A percentile compares a stretch with the other conserved stretches of the same genome.
Conservation (phyloP, 2,797 vertebrate species). For the Dendrocincla tyrannina region DNA sequence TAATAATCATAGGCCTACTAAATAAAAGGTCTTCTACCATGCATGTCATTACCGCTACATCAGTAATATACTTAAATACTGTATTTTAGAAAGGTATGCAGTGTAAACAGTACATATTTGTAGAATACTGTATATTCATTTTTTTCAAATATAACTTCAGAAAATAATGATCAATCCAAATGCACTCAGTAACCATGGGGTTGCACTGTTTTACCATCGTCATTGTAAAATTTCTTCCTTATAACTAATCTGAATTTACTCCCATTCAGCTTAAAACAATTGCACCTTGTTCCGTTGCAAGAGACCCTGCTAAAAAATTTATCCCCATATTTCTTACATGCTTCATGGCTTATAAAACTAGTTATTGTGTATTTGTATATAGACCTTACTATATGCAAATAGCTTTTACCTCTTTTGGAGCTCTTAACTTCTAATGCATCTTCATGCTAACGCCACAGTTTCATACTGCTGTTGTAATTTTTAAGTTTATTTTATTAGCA, state of each 20-base stretch:
- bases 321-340: background rate
- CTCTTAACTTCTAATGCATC: background rate
- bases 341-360: background rate
- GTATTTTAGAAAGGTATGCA: background rate
- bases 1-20: background rate
- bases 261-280: background rate
- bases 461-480: background rate
- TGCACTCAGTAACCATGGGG: background rate
- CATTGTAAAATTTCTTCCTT: background rate
- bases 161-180: background rate
- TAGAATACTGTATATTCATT: background rate
- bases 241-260: background rate
- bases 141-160: background rate
- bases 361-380: background rate
- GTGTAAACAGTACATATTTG: background rate
- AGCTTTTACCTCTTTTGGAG: background rate
- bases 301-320: background rate
- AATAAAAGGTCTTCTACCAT: background rate
- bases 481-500: background rate
- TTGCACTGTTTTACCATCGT: background rate
- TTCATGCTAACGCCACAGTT: background rate
- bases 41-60: background rate
- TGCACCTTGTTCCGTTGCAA: background rate
- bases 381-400: background rate
- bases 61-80: background rate